Evolutionary conservation across 2,797 vertebrate species (phyloP).

Genomic region (Meriones psammophilus): DNA sequence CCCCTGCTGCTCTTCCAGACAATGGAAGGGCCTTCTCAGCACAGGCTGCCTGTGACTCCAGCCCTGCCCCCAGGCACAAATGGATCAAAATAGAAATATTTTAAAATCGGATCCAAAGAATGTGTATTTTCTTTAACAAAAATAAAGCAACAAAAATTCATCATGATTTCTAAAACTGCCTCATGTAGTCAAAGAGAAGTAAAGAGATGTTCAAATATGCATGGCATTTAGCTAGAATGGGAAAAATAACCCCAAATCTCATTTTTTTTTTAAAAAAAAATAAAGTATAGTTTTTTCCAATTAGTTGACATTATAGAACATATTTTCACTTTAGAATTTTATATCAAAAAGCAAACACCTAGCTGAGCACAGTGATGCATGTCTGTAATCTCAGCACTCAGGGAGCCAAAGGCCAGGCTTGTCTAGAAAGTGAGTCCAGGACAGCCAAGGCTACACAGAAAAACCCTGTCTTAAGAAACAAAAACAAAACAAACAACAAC

Average conservation of each 20-base stretch:
- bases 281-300: not conserved
- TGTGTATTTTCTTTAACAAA: slow-evolving; percentile 29
- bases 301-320: not conserved
- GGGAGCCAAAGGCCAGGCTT: too few relatives aligned
- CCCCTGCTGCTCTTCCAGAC: not conserved
- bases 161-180: not conserved
- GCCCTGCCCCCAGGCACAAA: not conserved
- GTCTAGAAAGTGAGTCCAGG: too few relatives aligned
- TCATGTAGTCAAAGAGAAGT: not conserved
- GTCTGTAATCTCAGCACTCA: too few relatives aligned
- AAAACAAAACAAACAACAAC: too few relatives aligned
- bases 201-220: not conserved
- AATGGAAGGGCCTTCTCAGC: not conserved
- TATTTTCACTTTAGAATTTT: not conserved
- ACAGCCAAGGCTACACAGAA: too few relatives aligned
- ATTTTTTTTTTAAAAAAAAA: not conserved
- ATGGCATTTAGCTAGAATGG: slow-evolving; percentile 7
- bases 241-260: not conserved
- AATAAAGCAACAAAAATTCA: not conserved
- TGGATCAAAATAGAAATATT: not conserved
- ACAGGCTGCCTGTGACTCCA: not conserved
- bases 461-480: too few relatives aligned
- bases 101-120: not conserved
- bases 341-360: too few relatives aligned
- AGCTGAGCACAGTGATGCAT: too few relatives aligned